Evolutionary conservation across 2,797 vertebrate genomes (phyloP), one percentile per base, ranked within the genome.

Genomic region (Picus viridis): DNA sequence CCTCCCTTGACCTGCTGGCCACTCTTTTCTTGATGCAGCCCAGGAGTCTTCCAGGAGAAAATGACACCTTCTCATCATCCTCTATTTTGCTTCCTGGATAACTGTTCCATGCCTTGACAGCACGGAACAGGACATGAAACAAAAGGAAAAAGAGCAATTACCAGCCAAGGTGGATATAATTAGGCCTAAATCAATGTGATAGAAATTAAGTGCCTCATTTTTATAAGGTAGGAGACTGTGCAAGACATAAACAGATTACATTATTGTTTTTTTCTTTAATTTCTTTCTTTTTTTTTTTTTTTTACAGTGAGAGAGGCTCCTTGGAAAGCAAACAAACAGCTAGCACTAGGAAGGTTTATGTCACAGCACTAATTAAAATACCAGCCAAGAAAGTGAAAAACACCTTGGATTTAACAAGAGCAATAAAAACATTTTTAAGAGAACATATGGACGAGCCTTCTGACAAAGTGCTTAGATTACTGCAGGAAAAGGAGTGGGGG

Each of bases 241-340:
- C 6, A 39, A 76, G 47, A 64, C 45, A 67, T 80, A 88, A 96
- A 90, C 30, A 96, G 92, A 88, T 93, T 71, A 89, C n/a, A 91
- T 39, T 39, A 12, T 39, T 39, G 11, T 12, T 39, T 39, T 12
- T 39, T 39, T 39, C 34, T 34, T 34, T 12, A 10, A 39, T 72
- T 79, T 47, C 19, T 58, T 22, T 32, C 23, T 51, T 24, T 24
- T 12, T 30, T 22, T 30, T 18, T 9, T 32, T 69, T 58, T 71
- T 77, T 75, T 45, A 30, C 32, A 82, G 58, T 68, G 85, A 71
- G 76, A 89, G 62, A 83, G 15, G 5, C 17, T 95, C 16, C 51
- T 92, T 82, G 64, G 59, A 93, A 94, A 93, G 69, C 82, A 95
- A 95, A 94, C 63, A 94, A 94, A 92, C 67, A 89, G 13, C 2